Evolutionary conservation across 2,113 vertebrate species (phyloP).

Genomic region (Hyperopisus bebe): DNA sequence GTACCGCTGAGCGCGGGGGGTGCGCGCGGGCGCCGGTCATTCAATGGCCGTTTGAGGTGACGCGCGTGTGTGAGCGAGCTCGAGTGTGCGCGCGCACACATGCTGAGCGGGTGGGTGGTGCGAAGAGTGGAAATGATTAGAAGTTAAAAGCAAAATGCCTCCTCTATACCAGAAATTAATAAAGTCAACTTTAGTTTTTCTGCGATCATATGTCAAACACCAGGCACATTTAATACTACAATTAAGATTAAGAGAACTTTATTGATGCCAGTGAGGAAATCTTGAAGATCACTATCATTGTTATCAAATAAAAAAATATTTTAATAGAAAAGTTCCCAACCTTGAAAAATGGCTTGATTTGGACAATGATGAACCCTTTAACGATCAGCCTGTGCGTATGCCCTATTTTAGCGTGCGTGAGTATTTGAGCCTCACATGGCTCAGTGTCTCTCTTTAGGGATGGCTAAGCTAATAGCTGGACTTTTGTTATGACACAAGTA

Average conservation of each 20-base stretch:
- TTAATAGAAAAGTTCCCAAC: background rate
- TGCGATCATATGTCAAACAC: background rate
- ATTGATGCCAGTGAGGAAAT: background rate
- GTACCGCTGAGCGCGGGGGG: conserved; percentile 25
- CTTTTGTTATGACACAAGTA: conserved; percentile 63
- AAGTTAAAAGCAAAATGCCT: background rate
- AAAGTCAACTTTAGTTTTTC: background rate
- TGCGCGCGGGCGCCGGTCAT: too few species aligned
- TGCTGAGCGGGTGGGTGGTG: background rate
- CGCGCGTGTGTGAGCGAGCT: conserved; percentile 23
- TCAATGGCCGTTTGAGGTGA: background rate
- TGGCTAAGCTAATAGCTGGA: conserved; percentile 64
- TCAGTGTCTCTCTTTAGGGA: conserved; percentile 63
- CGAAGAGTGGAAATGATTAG: background rate
- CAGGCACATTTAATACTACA: background rate
- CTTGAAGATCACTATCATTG: background rate
- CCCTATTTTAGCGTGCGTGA: background rate
- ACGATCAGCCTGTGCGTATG: background rate
- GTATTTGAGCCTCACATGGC: conserved; percentile 58
- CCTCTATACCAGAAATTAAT: background rate
- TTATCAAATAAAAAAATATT: background rate
- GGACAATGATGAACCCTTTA: background rate
- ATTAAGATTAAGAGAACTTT: background rate
- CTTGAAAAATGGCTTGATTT: background rate
- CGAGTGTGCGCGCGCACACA: conserved; percentile 31